Evolutionary conservation across 1,140 invertebrate genomes (phyloP), one percentile per base, ranked within the genome.

Genomic region (Episyrphus balteatus): DNA sequence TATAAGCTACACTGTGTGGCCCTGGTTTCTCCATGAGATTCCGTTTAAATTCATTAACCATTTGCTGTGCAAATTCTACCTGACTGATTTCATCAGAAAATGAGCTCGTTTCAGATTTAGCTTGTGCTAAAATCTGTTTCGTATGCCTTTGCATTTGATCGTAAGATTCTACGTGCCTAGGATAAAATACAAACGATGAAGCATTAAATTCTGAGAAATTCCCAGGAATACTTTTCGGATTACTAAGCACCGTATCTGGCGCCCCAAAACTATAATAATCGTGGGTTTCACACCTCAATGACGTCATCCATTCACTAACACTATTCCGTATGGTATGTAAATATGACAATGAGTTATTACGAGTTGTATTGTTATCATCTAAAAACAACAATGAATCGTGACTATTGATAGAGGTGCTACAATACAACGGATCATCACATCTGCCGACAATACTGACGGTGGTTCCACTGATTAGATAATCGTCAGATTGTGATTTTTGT

Each of bases 251-350:
- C 34, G 30, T 34, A 13, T 47, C 43, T 17, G 37, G 40, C 14
- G 7, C 15, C 45, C 42, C 18, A 19, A 41, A 39, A 12, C 12
- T 40, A 44, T 47, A 18, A 34, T 51, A 44, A 36, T 33, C 33
- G 44, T 62, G 56, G 40, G 56, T 44, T 47, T 66, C 57, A 42
- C 48, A 39, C 17, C 63, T 56, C 50, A 66, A 33, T 41, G 49
- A 51, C 13, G 48, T 51, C 58, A 66, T 57, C 63, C 63, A 66
- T 21, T 64, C 55, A 26, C 59, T 64, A 41, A 66, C 55, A 46
- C 61, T 66, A n/a, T 31, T 18, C 14, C 18, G 40, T 14, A 42
- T 14, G n/a, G 33, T 10, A 37, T n/a, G 36, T 11, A 17, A 26
- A 26, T 26, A 26, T 6, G 36, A 17, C 36, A 11, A 17, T 11